Evolutionary conservation across 2,888 invertebrate species (phyloP), one percentile per base, ranked within the genome.

Genomic region (Parasteatoda lunata): DNA sequence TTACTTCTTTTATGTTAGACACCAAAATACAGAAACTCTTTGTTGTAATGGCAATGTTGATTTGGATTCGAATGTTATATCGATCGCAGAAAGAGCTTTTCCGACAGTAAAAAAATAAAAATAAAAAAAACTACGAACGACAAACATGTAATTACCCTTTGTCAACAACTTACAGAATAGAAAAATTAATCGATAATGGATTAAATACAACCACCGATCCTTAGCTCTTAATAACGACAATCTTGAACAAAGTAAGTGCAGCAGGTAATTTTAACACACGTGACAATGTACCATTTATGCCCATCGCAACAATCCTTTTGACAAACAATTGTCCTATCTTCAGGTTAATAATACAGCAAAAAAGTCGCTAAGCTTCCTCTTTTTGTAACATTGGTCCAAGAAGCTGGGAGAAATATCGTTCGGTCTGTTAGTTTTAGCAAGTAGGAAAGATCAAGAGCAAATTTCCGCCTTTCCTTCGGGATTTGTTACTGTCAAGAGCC

Each of bases 401-500:
- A 15, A 30, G 45, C 13, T 51, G 59, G 45, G 64, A 59, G 65
- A 71, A 64, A 64, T 48, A 71, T 79, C 64, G n/a, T 47, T 48
- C 51, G 64, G 30, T 70, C 52, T 64, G 51, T 78, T 48, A 54
- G 47, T 11, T 51, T 51, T 52, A 45, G 52, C 66, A 64, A 11
- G 13, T 68, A 59, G 49, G 52, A 75, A 30, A 30, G 66, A 72
- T 72, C 72, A 80, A 65, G 68, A 68, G 52, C 47, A 75, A 81
- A 73, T 81, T 75, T 68, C 69, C 15, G 13, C 75, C 66, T 81
- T 49, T 64, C 47, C 68, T 75, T 13, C 7, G 81, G 75, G 69
- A 75, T 69, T 81, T 81, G 81, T 75, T 54, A 52, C 81, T 69
- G 81, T 81, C 81, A 81, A 69, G 73, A 75, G 51, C 52, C 8